Percentiles rank a stretch among this genome's conserved stretches.
Evolutionary conservation across 2,113 vertebrate genomes (phyloP).

Genomic region (Calyptommatus sinebrachiatus): DNA sequence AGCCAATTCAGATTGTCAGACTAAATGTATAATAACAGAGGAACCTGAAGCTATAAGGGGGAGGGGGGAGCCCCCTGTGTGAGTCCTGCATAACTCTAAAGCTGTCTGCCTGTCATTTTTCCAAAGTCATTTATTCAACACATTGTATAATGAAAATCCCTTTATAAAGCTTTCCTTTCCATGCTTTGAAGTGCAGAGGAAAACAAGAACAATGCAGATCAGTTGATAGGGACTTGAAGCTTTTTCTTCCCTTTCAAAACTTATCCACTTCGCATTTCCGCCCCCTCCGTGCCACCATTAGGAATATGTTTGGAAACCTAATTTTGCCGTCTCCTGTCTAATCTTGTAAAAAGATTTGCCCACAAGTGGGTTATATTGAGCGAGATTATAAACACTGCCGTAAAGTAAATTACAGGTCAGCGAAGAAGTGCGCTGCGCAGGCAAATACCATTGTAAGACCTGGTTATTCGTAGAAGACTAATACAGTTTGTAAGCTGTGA

Average conservation of each 20-base stretch:
- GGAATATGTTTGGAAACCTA: constrained; percentile 68
- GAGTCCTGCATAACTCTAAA: constrained; percentile 27
- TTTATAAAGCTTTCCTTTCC: constrained; percentile 50
- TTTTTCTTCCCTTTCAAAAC: constrained; percentile 62
- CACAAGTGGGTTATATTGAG: constrained; percentile 71
- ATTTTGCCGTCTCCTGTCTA: constrained; percentile 73
- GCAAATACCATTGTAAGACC: constrained; percentile 71
- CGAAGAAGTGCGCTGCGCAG: constrained; percentile 65
- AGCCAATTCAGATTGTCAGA: constrained; percentile 54
- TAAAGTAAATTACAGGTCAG: constrained; percentile 74
- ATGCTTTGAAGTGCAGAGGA: constrained; percentile 45
- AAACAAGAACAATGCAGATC: constrained; percentile 50
- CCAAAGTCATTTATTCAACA: constrained; percentile 48
- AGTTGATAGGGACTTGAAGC: constrained; percentile 52
- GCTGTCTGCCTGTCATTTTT: constrained; percentile 38
- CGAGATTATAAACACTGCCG: constrained; percentile 78
- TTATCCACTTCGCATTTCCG: constrained; percentile 12
- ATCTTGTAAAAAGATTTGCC: constrained; percentile 77
- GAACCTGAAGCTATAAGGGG: constrained; percentile 39
- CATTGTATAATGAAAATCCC: constrained; percentile 35
- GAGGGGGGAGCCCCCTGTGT: neutral
- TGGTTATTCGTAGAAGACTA: constrained; percentile 55
- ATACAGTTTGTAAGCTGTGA: constrained; percentile 24
- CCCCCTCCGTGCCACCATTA: constrained; percentile 38
- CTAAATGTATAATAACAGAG: constrained; percentile 43